Evolutionary conservation across 2,888 invertebrate genomes (phyloP), one percentile per base, ranked within the genome.

Genomic region (Alitta virens): DNA sequence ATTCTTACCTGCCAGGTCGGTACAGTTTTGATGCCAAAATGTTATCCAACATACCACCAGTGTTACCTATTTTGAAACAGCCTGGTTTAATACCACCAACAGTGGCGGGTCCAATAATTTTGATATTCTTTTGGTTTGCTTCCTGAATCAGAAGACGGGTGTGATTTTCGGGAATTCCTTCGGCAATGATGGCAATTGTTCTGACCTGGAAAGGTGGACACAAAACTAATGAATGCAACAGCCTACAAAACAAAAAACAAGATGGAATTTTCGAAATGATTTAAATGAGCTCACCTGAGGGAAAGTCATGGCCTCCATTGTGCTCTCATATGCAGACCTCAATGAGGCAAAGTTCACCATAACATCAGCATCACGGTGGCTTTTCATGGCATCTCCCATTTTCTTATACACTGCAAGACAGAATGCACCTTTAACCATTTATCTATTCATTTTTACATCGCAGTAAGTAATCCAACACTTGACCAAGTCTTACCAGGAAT

Each of bases 21-120:
- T 98, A 99, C 16, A 99, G 86, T 81, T 96, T 96, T 70, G 97
- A 97, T 78, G 97, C 92, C 1, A 99, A 85, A 71, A 99, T 96
- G 80, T 99, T 99, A 82, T 99, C 99, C 86, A 99, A 91, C 98
- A 99, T 99, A 63, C 99, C 99, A 16, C 98, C 99, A 0, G 99
- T 99, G 85, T 99, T 99, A 61, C 97, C 97, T 73, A 99, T 99
- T 85, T 98, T 99, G 84, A 99, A 97, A 81, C 97, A 95, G 1
- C 98, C 99, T 0, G 99, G 98, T 76, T 98, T 97, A 62, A 99
- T 91, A 2, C 98, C 99, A 54, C 99, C 99, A 46, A 99, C 83
- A 2, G 83, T 83, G 33, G 96, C 96, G 0, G 97, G 94, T 16
- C 91, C 97, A 72, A 96, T 94, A 52, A 96, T 90, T 24, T 89